Evolutionary conservation across 2,888 invertebrate species (phyloP), one percentile per base, ranked within the genome.

Genomic region (Heliconius hortense): DNA sequence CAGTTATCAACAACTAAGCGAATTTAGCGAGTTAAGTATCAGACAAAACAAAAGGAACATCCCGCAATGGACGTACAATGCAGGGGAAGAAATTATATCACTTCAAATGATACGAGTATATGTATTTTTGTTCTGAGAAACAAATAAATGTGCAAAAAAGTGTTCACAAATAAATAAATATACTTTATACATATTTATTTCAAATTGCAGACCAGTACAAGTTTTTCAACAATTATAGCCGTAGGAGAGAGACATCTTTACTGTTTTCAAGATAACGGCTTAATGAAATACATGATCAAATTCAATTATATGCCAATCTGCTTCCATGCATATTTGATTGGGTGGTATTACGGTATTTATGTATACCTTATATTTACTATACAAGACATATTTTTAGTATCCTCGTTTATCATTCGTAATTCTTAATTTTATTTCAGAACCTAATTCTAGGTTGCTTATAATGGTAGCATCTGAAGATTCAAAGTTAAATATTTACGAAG

Each of bases 221-320:
- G 90, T 78, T 91, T 93, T 81, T 96, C 96, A 11, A 96, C 95
- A 78, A 95, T 99, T 74, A 89, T 98, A 78, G 95, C 98, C 43
- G 91, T 98, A 76, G 98, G 98, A 59, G 98, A 98, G 89, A 95
- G 96, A 82, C 97, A 97, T 89, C 94, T 99, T 24, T 98, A 96
- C 84, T 97, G 96, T 85, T 94, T 98, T 80, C 96, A 95, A 81
- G 97, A 97, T 82, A 96, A 95, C 82, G 98, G 98, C 13, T 95
- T 96, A 73, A 90, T 98, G 81, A 96, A 96, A 83, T 98, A 96
- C 85, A 96, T 97, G 91, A 97, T 98, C 84, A 96, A 97, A 85
- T 95, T 98, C 79, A 98, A 98, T 83, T 98, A 96, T 90, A 96
- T 96, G 78, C 97, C 98, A 0, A 93, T 96, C 79, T 97, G 97